Percentiles rank a stretch among this genome's conserved stretches.
These are phyloP conservation scores for Drosophila sordidula DNA, from an alignment of 2,888 invertebrate species.

Conservation along the genomic window DNA sequence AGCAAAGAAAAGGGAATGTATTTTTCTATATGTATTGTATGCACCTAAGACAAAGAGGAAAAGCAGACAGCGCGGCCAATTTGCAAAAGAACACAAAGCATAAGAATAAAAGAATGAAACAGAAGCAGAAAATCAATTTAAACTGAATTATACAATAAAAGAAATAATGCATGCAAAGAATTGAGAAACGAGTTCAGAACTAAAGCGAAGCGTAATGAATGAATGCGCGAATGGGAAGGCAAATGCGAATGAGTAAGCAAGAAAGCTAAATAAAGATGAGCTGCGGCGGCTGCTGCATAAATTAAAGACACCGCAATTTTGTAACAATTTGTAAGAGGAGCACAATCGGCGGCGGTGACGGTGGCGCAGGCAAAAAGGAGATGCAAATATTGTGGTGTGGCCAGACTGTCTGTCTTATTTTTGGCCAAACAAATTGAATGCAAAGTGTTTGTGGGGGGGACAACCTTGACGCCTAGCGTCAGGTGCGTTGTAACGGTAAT, in stretches of 20 bases:
- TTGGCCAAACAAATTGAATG: conserved; percentile 38
- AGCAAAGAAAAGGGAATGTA: conserved; percentile 43
- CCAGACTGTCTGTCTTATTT: conserved; percentile 51
- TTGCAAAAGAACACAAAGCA: conserved; percentile 19
- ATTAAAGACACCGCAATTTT: conserved; percentile 64
- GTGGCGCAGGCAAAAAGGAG: conserved; percentile 31
- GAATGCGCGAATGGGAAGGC: conserved; percentile 28
- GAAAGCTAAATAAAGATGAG: conserved; percentile 74
- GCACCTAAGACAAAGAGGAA: conserved; percentile 46
- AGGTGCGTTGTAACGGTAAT: conserved; percentile 54
- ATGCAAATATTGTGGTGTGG: conserved; percentile 49
- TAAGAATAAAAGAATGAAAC: conserved; percentile 15
- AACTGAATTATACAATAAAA: conserved; percentile 72
- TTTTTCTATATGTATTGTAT: conserved; percentile 1
- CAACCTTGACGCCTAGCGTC: conserved; percentile 48
- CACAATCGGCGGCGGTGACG: conserved; percentile 1
- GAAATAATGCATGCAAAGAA: conserved; percentile 44
- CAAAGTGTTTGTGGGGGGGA: conserved; percentile 6
- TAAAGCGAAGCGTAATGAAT: conserved; percentile 45
- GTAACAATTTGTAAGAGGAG: conserved; percentile 65
- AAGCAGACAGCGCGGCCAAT: conserved; percentile 26
- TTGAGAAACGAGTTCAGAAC: conserved; percentile 46
- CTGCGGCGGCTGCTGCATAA: conserved; percentile 54
- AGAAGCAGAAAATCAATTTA: conserved; percentile 68
- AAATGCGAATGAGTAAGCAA: conserved; percentile 46